These are phyloP conservation scores for Aldrovandia affinis DNA, from an alignment of 2,797 vertebrate genomes.

Conservation along the genomic window DNA sequence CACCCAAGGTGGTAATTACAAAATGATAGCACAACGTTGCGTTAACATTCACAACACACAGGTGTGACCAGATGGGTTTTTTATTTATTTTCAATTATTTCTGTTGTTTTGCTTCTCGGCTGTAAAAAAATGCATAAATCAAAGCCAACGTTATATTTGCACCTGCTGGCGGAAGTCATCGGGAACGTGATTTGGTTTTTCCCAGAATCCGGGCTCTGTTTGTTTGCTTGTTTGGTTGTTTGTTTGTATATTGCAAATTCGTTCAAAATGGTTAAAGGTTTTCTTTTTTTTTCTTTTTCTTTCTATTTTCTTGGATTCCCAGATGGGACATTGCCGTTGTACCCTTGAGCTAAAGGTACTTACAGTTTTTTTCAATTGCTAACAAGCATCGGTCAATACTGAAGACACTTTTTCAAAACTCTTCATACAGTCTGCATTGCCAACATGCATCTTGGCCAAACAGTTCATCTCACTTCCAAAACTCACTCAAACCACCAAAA, in stretches of 20 bases:
- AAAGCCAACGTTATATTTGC: not conserved
- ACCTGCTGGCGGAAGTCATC: constrained; percentile 31
- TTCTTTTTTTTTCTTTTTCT: too few species aligned
- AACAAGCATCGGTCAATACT: too few species aligned
- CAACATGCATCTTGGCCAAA: too few species aligned
- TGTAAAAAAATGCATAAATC: constrained; percentile 55
- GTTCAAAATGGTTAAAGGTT: constrained; percentile 19
- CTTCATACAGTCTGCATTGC: too few species aligned
- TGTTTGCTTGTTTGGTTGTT: not conserved
- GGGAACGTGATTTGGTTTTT: constrained; percentile 26
- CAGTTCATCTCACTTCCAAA: too few species aligned
- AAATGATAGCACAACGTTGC: constrained; percentile 52
- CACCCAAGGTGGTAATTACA: constrained; percentile 54
- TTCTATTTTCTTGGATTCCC: too few species aligned
- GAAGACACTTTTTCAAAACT: too few species aligned
- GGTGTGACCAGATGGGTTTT: constrained; percentile 76
- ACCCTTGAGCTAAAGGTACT: too few species aligned
- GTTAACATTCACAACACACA: constrained; percentile 65
- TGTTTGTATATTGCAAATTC: constrained; percentile 39
- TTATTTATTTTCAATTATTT: constrained; percentile 60
- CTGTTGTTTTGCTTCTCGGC: not conserved
- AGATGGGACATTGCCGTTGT: too few species aligned
- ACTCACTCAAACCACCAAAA: too few species aligned
- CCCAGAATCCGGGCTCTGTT: constrained; percentile 10
- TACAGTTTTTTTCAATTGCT: too few species aligned